Conservation (phyloP, 2,797 vertebrate species). For the Linurgus olivaceus region DNA sequence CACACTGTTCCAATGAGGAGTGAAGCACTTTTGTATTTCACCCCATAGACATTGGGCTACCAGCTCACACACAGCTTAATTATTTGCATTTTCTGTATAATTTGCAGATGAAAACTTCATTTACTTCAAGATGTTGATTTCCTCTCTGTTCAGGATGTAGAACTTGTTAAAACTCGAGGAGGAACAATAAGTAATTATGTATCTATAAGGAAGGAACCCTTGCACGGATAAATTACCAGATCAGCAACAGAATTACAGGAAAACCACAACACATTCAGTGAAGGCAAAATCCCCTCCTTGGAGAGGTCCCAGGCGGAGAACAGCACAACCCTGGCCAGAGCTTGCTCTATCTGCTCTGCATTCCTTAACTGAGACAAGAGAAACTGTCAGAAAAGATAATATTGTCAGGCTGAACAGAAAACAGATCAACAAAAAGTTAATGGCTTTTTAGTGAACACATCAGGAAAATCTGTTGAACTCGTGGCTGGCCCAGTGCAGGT, state of each 20-base stretch:
- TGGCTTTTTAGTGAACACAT: not conserved
- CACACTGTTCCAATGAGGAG: not conserved
- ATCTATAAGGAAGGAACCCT: not conserved
- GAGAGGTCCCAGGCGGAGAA: not conserved
- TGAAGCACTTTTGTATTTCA: not conserved
- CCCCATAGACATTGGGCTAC: rapidly evolving
- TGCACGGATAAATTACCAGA: not conserved
- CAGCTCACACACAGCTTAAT: not conserved
- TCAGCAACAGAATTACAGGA: not conserved
- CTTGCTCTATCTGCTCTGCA: not conserved
- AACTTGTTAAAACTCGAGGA: not conserved
- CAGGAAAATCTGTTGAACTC: not conserved
- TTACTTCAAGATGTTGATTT: not conserved
- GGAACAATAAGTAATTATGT: not conserved
- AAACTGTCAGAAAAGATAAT: not conserved
- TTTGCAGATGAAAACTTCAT: not conserved
- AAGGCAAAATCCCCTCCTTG: not conserved
- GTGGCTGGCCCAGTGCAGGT: not conserved
- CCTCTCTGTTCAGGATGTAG: not conserved
- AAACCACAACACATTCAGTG: not conserved
- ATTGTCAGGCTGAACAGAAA: not conserved
- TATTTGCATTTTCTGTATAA: not conserved
- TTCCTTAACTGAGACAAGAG: not conserved
- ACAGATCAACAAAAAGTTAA: not conserved
- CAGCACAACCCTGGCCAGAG: not conserved